phyloP scores from a whole-genome alignment of 2,888 invertebrate species.

The Neoascia interrupta region DNA sequence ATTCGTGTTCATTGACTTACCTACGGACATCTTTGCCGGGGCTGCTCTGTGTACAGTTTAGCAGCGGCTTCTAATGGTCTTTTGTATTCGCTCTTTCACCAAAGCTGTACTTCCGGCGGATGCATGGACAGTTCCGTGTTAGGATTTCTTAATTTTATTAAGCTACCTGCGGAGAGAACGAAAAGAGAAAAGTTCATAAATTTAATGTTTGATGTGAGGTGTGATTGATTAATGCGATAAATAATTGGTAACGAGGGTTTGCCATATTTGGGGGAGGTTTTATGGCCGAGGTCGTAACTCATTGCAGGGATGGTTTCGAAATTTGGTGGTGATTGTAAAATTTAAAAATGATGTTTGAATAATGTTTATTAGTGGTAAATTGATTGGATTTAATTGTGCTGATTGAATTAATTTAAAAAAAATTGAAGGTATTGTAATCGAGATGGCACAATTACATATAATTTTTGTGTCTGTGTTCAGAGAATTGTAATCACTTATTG shows the following conservation, averaged over 20 bases:
- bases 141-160: conserved; percentile 69
- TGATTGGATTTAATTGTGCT: too few relatives aligned
- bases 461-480: too few relatives aligned
- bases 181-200: conserved; percentile 24
- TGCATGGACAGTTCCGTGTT: conserved; percentile 70
- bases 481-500: too few relatives aligned
- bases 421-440: too few relatives aligned
- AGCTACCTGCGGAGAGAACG: conserved; percentile 32
- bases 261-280: conserved; percentile 20
- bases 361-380: too few relatives aligned
- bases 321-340: background rate
- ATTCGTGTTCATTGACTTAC: conserved; percentile 56
- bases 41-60: conserved; percentile 48
- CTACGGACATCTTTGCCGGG: conserved; percentile 68
- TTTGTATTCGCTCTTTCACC: conserved; percentile 65
- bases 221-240: conserved; percentile 38
- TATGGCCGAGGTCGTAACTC: conserved; percentile 5
- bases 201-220: conserved; percentile 9
- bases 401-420: too few relatives aligned
- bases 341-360: too few relatives aligned
- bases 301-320: background rate
- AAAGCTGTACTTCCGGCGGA: conserved; percentile 71
- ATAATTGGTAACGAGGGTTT: conserved; percentile 15
- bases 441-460: too few relatives aligned
- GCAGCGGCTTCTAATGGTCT: conserved; percentile 57